Percentiles rank a stretch among this genome's conserved stretches.
phyloP scores from a whole-genome alignment of 2,113 vertebrate species.

The Gasterosteus nipponicus region DNA sequence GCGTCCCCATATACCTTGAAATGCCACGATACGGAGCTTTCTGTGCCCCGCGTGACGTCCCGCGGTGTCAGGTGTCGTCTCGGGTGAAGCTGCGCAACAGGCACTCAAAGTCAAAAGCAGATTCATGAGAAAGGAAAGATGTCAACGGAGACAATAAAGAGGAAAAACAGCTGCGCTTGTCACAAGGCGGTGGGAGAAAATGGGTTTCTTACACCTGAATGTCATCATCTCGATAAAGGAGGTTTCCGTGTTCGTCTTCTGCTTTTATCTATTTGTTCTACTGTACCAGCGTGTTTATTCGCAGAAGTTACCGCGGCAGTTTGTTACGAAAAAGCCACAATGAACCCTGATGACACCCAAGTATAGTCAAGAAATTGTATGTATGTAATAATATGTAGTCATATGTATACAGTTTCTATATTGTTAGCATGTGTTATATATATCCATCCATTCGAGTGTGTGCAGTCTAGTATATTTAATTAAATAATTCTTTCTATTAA shows the following conservation, averaged over 20 bases:
- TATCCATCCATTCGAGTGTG: background rate
- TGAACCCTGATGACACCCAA: background rate
- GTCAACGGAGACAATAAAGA: conserved; percentile 36
- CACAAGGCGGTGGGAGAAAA: conserved; percentile 54
- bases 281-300: background rate
- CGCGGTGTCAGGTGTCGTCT: conserved; percentile 59
- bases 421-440: too few relatives aligned
- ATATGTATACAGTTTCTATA: too few relatives aligned
- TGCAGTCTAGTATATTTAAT: conserved; percentile 13
- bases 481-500: conserved; percentile 13
- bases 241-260: conserved; percentile 4
- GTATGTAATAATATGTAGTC: background rate
- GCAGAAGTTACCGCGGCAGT: background rate
- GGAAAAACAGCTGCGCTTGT: conserved; percentile 61
- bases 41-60: conserved; percentile 26
- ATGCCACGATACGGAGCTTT: conserved; percentile 1
- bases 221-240: conserved; percentile 23
- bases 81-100: conserved; percentile 40
- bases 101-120: conserved; percentile 74
- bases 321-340: background rate
- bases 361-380: background rate
- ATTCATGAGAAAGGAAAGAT: conserved; percentile 51
- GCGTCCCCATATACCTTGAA: conserved; percentile 3
- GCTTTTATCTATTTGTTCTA: background rate
- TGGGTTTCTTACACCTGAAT: conserved; percentile 7